Conservation (phyloP, 2,797 vertebrate genomes). For the Darevskia mixta region DNA sequence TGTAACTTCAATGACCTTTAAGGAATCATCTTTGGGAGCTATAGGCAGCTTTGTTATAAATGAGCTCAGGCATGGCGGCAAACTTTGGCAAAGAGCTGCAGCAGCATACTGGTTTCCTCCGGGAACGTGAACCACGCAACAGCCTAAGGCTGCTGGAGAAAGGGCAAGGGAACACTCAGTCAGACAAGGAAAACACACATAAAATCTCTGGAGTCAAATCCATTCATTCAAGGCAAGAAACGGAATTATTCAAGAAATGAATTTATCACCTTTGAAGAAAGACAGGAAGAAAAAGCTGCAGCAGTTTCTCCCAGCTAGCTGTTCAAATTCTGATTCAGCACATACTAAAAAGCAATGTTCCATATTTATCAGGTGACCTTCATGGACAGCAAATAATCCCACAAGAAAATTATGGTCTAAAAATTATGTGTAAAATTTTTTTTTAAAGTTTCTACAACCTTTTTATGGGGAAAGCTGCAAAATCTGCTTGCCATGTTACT, state of each 20-base stretch:
- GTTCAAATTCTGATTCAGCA: conserved; percentile 34
- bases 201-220: neutral
- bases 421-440: conserved; percentile 4
- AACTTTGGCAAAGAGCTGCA: neutral
- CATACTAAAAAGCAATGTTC: conserved; percentile 49
- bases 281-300: conserved; percentile 40
- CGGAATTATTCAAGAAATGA: neutral
- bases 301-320: neutral
- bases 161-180: neutral
- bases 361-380: conserved; percentile 19
- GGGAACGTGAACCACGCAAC: neutral
- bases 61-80: neutral
- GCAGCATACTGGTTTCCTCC: neutral
- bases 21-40: fast-evolving
- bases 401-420: conserved; percentile 21
- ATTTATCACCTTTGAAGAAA: conserved; percentile 36
- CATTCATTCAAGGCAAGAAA: neutral
- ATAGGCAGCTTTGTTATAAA: fast-evolving
- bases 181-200: neutral
- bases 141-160: neutral
- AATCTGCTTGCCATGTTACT: neutral
- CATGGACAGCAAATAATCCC: neutral
- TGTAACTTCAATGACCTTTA: fast-evolving
- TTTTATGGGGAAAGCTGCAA: neutral
- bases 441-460: neutral